A percentile compares a stretch with the other conserved stretches of the same genome.
These are phyloP conservation scores for Syrphus vitripennis DNA, from an alignment of 2,888 invertebrate genomes.

Conservation along the genomic window DNA sequence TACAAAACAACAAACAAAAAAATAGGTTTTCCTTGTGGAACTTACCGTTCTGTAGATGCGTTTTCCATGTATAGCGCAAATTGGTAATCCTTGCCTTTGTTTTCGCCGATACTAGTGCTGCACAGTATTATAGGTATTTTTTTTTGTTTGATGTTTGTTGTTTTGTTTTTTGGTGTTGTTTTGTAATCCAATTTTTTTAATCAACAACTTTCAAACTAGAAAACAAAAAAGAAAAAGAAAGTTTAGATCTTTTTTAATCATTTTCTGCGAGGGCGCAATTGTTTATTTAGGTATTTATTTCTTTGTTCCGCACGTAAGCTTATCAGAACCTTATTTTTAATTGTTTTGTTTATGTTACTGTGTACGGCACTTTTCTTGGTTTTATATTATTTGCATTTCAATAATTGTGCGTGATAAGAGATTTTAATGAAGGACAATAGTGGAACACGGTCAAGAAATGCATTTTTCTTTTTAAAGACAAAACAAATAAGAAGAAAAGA, in stretches of 20 bases:
- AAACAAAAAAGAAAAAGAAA: constrained; percentile 24
- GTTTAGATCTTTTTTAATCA: background rate
- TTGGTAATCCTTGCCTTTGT: constrained; percentile 42
- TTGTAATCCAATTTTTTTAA: constrained; percentile 58
- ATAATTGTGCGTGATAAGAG: constrained; percentile 7
- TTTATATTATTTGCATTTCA: background rate
- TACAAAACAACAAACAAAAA: background rate
- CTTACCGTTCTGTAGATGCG: constrained; percentile 68
- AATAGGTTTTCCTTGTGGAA: background rate
- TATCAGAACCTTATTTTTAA: constrained; percentile 21
- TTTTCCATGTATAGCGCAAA: constrained; percentile 63
- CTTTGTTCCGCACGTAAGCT: constrained; percentile 27
- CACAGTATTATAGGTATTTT: too few relatives aligned
- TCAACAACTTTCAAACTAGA: constrained; percentile 52
- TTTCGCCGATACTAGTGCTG: constrained; percentile 13
- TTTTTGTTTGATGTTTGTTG: background rate
- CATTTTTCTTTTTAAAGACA: background rate
- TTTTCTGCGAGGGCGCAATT: constrained; percentile 16
- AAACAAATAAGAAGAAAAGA: background rate
- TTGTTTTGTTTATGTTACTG: constrained; percentile 15
- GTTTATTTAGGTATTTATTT: background rate
- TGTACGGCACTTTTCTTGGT: background rate
- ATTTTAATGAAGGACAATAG: constrained; percentile 34
- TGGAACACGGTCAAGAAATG: constrained; percentile 28
- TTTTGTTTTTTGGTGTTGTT: background rate